Evolutionary conservation across 1,140 invertebrate species (phyloP), one percentile per base, ranked within the genome.

Genomic region (Pseudomyrmex gracilis): DNA sequence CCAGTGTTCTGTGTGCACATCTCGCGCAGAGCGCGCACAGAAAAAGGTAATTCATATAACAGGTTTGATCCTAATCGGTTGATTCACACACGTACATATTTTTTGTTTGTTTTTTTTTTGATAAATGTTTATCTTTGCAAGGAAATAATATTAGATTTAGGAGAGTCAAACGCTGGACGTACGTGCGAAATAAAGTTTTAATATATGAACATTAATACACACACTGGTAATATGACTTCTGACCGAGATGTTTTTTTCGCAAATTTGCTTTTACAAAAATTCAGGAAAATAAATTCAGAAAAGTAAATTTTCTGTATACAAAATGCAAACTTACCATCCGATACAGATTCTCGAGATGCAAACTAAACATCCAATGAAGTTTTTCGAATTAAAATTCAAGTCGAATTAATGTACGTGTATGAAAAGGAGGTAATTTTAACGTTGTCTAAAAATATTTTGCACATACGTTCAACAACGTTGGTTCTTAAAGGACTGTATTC

Each of bases 1-100:
- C 43, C 51, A 49, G 0, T 60, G 43, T 83, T 24, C n/a, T 53
- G n/a, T 47, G 45, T 57, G 60, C 71, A 13, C 71, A 43, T 34
- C 34, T 55, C 51, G 13, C 24, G 22, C 61, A 47, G 22, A 49
- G 4, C 0, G 9, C 17, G 24, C 17, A 15, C 66, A n/a, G 45
- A 76, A 70, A 15, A 47, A 70, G 43, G 17, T 8, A 4, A 13
- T 34, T 1, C 13, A 22, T 24, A 8, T 34, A 43, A 34, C 24
- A 8, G 61, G 47, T 12, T 67, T 17, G 24, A 22, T 77, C 17
- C 51, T 12, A 51, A 53, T 17, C 5, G 60, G 64, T 17, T 9
- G 47, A 34, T 43, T 2, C 20, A 43, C 24, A n/a, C 12, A n/a
- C 1, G 13, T 34, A 34, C 4, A 34, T 34, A 34, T 34, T n/a